These are phyloP conservation scores for Ptiloglossa arizonensis DNA, from an alignment of 1,140 invertebrate species.

Conservation along the genomic window DNA sequence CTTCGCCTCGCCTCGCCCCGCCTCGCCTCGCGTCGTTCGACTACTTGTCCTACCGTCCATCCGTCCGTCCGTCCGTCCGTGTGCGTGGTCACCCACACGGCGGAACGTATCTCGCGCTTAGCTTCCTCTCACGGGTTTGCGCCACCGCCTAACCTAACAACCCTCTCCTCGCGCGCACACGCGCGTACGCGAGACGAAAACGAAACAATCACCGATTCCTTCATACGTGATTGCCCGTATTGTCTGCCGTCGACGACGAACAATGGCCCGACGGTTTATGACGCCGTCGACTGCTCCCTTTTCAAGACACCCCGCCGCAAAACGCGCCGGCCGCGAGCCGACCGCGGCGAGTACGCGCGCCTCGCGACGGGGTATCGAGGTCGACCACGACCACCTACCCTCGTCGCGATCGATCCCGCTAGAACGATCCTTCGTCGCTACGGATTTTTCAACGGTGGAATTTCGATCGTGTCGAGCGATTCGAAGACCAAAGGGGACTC, in stretches of 20 bases:
- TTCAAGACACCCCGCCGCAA: slow-evolving; percentile 41
- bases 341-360: not conserved
- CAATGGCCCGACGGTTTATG: slow-evolving; percentile 60
- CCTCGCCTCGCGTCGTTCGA: slow-evolving; percentile 47
- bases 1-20: slow-evolving; percentile 43
- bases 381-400: not conserved
- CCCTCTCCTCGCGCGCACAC: slow-evolving; percentile 41
- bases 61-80: slow-evolving; percentile 47
- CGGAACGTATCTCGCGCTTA: slow-evolving; percentile 34
- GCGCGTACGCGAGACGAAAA: slow-evolving; percentile 54
- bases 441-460: too few species aligned
- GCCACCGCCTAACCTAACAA: slow-evolving; percentile 44
- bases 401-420: slow-evolving; percentile 11
- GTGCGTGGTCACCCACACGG: slow-evolving; percentile 1
- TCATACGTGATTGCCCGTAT: slow-evolving; percentile 79
- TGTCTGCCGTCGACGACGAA: slow-evolving; percentile 64
- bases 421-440: too few species aligned
- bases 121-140: slow-evolving; percentile 26
- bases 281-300: slow-evolving; percentile 40
- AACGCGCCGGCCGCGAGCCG: not conserved
- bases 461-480: too few species aligned
- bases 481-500: too few species aligned
- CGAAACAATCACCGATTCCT: slow-evolving; percentile 79
- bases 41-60: too few species aligned
- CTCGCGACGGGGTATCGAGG: slow-evolving; percentile 2